Percentiles rank a stretch among this genome's conserved stretches.
phyloP scores from a whole-genome alignment of 2,888 invertebrate genomes.

The Dromius quadrimaculatus region DNA sequence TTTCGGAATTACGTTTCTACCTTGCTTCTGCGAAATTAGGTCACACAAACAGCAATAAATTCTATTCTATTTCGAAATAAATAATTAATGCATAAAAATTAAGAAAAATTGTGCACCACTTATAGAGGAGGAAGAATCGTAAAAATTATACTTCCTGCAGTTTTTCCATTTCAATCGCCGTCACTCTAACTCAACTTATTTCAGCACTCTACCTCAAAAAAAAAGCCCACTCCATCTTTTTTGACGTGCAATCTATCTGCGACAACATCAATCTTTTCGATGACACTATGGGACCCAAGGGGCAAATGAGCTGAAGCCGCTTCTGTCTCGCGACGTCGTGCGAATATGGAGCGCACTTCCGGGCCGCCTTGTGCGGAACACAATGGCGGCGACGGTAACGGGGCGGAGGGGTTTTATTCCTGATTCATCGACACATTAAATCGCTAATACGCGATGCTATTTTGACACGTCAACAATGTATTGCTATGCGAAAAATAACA shows the following conservation, averaged over 20 bases:
- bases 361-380: conserved; percentile 42
- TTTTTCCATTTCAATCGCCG: conserved; percentile 9
- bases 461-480: conserved; percentile 22
- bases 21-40: too few species aligned
- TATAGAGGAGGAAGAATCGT: too few species aligned
- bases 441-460: conserved; percentile 48
- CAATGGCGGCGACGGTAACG: conserved; percentile 33
- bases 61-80: too few species aligned
- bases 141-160: too few species aligned
- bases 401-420: too few species aligned
- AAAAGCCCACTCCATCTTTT: background rate
- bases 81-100: too few species aligned
- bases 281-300: background rate
- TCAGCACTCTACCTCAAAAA: background rate
- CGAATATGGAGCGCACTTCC: conserved; percentile 50
- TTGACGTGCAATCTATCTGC: conserved; percentile 9
- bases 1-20: too few species aligned
- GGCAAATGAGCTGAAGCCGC: background rate
- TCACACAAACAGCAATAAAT: too few species aligned
- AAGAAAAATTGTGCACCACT: too few species aligned
- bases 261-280: conserved; percentile 9
- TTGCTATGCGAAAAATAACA: background rate
- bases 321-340: background rate
- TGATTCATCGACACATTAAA: conserved; percentile 44
- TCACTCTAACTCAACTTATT: background rate